Base-by-base conservation (phyloP, 2,797 vertebrate species). In the Microchirus variegatus region DNA sequence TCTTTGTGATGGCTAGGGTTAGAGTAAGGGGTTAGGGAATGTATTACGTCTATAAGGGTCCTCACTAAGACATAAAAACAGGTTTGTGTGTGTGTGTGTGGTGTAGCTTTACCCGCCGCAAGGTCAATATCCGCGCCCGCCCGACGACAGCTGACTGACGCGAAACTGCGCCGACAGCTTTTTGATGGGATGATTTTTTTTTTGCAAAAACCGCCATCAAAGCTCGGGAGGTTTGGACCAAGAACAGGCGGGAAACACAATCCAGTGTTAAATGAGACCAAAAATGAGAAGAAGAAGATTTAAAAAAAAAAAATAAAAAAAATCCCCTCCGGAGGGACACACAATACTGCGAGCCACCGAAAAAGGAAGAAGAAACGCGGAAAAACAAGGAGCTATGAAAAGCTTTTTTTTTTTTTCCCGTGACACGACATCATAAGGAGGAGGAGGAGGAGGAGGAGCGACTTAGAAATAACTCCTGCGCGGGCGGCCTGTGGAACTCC, bases 101-200 rank as follows among this genome's bases (percentile, higher is more conserved):
- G 85, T 78, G 82, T 75, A 44, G 51, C 66, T 83, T 31, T 80
- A 66, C 74, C 70, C 51, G 70, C 80, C 79, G 53, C 84, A 86
- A 82, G 89, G 86, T 91, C 86, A 86, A 82, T 84, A 85, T 82
- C 80, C 78, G 86, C 65, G 74, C 36, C 59, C 57, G 57, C 77
- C 82, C 45, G 69, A 61, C 69, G 80, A 80, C 78, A 69, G 74
- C 69, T 38, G 19, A 55, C 64, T 86, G 87, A 90, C 86, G 67
- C 68, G 67, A 73, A 88, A 63, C 78, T 64, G 77, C 77, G 59
- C 84, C 75, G 90, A 86, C 81, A 84, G 77, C 67, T 83, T 87
- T 87, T 75, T 87, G 83, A 88, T 87, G 85, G 74, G 75, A 83
- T 83, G 79, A 84, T 83, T 87, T 86, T 86, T 76, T 22, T 87